Evolutionary conservation across 1,140 invertebrate genomes (phyloP), one percentile per base, ranked within the genome.

Genomic region (Temnothorax curvispinosus): DNA sequence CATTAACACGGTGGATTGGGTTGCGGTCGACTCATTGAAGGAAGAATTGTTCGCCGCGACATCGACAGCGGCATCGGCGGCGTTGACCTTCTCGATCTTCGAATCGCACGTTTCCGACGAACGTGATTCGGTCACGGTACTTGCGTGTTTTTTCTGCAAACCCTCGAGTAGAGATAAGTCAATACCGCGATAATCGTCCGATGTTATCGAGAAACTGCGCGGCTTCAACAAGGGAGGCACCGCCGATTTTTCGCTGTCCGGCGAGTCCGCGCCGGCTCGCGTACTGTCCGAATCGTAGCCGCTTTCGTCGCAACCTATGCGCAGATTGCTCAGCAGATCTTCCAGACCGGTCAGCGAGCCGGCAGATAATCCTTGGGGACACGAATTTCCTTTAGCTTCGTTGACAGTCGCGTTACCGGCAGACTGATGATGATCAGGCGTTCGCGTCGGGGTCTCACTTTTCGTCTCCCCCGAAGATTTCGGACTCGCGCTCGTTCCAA

Each of bases 211-310:
- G 35, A 93, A 92, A 52, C 92, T 94, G 58, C 90, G 93, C 3
- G 80, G 89, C 85, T 92, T 95, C 60, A 80, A 87, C 89, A 90
- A 92, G 65, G 72, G 84, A 86, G 50, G 92, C 86, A 38, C 90
- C 38, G 64, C 91, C 6, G 80, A 92, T 32, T 95, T 92, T 52
- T 91, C 94, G 52, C 94, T 94, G 64, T 95, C 94, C 0, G 96
- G 96, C 1, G 96, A 96, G 88, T 96, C 96, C 9, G 96, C 94
- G 15, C 96, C 96, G 0, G 95, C 95, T 89, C 96, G 94, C 0
- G 96, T 96, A 9, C 96, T 96, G 89, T 97, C 96, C 35, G 96
- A 97, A 78, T 97, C 96, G 89, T 97, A 97, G 9, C 96, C 97
- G 81, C 96, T 97, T 88, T 97, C 97, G 87, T 97, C 96, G 5